Evolutionary conservation across 1,140 invertebrate genomes (phyloP), one percentile per base, ranked within the genome.

Genomic region (Hermatobates lingyangjiaoensis): DNA sequence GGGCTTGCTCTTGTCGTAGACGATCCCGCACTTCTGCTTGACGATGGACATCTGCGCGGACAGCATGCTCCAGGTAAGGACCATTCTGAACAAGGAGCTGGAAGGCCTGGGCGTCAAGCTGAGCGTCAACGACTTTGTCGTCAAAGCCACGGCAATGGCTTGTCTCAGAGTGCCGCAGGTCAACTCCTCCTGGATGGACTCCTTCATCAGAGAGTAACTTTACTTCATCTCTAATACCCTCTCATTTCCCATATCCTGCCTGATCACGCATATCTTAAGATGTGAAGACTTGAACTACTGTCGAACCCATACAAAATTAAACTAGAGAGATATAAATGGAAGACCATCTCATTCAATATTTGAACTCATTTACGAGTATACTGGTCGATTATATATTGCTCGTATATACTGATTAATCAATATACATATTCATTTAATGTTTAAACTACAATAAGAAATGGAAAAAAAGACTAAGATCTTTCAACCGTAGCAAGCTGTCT

Each of bases 11-110:
- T 52, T 49, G 39, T 57, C 56, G 0, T 48, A 79, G 60, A 76
- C 74, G 26, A 92, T 99, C 63, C 96, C 96, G 24, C 95, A 98
- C 68, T 99, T 97, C 70, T 98, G 98, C 67, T 70, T 98, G 0
- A 82, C 81, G 0, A 74, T 83, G 26, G 91, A 97, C 53, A 73
- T 94, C 30, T 77, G 81, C 61, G 79, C 97, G 60, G 91, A 97
- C 61, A 48, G 61, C 50, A 65, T 81, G 68, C 1, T 83, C 10
- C 69, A 69, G 45, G 66, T 83, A 61, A 71, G 82, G 45, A 66
- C 72, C 54, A 68, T 77, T 52, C 63, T 84, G 27, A 84, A 84
- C 64, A 81, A 81, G 51, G 68, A 81, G 56, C 68, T 94, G 28
- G 80, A 82, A 45, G 89, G 88, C 61, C 75, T 89, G 21, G 81